These are phyloP conservation scores for Ateles fusciceps DNA, from an alignment of 2,797 vertebrate genomes.

Conservation along the genomic window DNA sequence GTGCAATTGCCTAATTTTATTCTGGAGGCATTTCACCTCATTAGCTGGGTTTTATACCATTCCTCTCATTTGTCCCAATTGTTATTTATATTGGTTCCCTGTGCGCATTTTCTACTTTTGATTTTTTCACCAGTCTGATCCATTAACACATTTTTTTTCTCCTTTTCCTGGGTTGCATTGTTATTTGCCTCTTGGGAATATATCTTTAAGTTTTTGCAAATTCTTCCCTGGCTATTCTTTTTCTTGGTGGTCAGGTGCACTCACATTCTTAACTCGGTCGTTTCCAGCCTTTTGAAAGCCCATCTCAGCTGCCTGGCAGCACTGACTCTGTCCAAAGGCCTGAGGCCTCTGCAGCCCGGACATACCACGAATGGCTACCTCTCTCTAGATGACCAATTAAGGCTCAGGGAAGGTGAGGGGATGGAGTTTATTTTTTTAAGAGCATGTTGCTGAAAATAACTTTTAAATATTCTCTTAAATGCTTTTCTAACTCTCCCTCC, in stretches of 20 bases:
- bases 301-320: neutral
- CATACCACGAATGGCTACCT: neutral
- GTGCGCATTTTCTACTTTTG: neutral
- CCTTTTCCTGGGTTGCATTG: neutral
- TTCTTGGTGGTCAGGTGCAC: neutral
- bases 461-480: neutral
- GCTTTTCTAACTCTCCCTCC: neutral
- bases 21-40: conserved; percentile 69
- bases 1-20: conserved; percentile 67
- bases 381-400: neutral
- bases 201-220: neutral
- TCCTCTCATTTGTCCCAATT: conserved; percentile 58
- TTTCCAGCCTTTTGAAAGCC: neutral
- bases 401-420: neutral
- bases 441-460: conserved; percentile 2
- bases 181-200: neutral
- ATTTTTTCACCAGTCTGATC: neutral
- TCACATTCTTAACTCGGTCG: neutral
- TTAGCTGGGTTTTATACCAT: conserved; percentile 58
- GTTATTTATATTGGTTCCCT: conserved; percentile 50
- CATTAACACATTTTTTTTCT: neutral
- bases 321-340: neutral
- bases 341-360: neutral
- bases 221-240: neutral
- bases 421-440: neutral